These are phyloP conservation scores for Macrosteles quadrilineatus DNA, from an alignment of 1,140 invertebrate genomes.

Conservation along the genomic window DNA sequence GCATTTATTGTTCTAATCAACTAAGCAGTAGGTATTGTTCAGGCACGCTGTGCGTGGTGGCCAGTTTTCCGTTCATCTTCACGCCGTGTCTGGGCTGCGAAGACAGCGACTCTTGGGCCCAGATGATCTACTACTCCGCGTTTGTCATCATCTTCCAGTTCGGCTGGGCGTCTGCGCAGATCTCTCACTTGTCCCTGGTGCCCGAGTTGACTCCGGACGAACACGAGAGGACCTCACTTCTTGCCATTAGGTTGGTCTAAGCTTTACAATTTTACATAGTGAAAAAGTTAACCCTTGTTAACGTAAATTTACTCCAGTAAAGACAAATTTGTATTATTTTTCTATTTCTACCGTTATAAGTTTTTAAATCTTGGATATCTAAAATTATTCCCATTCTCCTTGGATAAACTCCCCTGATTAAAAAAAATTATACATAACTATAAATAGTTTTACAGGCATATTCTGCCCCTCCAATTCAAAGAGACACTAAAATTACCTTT, in stretches of 20 bases:
- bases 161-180: constrained; percentile 94
- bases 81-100: constrained; percentile 74
- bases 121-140: constrained; percentile 83
- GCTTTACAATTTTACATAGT: background rate
- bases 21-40: too few species aligned
- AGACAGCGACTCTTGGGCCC: constrained; percentile 63
- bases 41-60: constrained; percentile 76
- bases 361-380: constrained; percentile 31
- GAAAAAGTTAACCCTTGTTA: background rate
- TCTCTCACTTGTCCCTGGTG: constrained; percentile 87
- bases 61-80: constrained; percentile 91
- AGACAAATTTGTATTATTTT: constrained; percentile 30
- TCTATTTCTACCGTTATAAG: background rate
- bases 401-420: background rate
- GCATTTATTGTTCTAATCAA: too few species aligned
- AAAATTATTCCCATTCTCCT: background rate
- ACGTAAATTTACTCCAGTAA: constrained; percentile 23
- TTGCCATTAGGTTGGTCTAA: constrained; percentile 72
- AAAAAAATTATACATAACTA: too few species aligned
- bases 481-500: too few species aligned
- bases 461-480: too few species aligned
- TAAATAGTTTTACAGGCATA: too few species aligned
- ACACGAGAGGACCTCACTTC: constrained; percentile 80
- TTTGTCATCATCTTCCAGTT: constrained; percentile 96
- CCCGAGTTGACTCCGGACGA: constrained; percentile 71